Conservation (phyloP, 2,797 vertebrate species). For the Gadopsis bispinosus region DNA sequence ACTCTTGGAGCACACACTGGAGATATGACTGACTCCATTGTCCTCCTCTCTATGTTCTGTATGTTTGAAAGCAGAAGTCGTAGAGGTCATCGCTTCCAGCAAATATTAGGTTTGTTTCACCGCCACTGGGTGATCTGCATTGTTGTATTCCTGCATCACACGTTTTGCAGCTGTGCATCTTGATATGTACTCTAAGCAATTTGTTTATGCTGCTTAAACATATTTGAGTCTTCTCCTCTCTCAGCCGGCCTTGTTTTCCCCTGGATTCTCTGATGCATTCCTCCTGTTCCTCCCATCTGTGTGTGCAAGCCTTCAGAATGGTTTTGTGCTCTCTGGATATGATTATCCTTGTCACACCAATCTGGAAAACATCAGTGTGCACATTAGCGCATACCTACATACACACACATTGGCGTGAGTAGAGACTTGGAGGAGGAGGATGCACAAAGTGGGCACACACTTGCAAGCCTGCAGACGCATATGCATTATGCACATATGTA, state of each 20-base stretch:
- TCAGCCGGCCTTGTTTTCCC: conserved; percentile 30
- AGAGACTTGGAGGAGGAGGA: conserved; percentile 18
- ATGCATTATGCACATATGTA: conserved; percentile 2
- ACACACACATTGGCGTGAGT: conserved; percentile 35
- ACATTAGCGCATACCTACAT: conserved; percentile 54
- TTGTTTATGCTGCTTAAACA: conserved; percentile 23
- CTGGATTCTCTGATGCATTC: conserved; percentile 43
- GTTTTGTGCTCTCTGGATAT: conserved; percentile 70
- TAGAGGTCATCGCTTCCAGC: conserved; percentile 55
- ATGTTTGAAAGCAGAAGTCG: conserved; percentile 55
- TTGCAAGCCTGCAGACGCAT: conserved; percentile 12
- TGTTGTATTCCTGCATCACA: not conserved
- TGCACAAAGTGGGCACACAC: conserved; percentile 27
- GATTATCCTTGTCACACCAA: conserved; percentile 73
- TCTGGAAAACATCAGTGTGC: conserved; percentile 79
- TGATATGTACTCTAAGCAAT: not conserved
- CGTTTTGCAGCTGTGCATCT: conserved; percentile 13
- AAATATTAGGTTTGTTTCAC: conserved; percentile 69
- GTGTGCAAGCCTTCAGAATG: conserved; percentile 34
- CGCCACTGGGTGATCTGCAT: conserved; percentile 25
- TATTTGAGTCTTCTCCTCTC: not conserved
- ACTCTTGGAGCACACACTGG: conserved; percentile 71
- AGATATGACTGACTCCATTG: conserved; percentile 81
- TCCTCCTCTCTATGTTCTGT: conserved; percentile 61
- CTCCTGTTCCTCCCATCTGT: conserved; percentile 57